Base-by-base conservation (phyloP, 2,113 vertebrate genomes). In the Antennarius striatus region DNA sequence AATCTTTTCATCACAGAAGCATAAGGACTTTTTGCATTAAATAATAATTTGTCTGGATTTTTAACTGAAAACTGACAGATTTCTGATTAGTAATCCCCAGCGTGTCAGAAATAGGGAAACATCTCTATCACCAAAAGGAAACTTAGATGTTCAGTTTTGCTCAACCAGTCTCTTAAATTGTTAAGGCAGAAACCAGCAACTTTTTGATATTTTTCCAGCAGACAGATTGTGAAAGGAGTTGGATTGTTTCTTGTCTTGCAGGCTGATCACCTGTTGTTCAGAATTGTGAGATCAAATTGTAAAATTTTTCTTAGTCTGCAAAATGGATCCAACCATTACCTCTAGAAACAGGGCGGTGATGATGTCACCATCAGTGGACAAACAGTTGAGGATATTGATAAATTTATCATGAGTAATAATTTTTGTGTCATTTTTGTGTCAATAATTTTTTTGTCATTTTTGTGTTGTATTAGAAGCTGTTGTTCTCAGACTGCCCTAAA, bases 401-500 rank as follows among this genome's bases (percentile, higher is more conserved):
- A 59, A 48, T 72, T 69, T 28, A 47, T 52, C 10, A 45, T 40
- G 52, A 71, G 16, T 39, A 29, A 54, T 14, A 4, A 56, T 28
- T 39, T n/a, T n/a, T n/a, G n/a, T 22, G 17, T 12, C 51, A 17
- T 30, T 54, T 54, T 32, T 7, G n/a, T 39, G 2, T 57, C n/a
- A n/a, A n/a, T n/a, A n/a, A n/a, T n/a, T n/a, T n/a, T n/a, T n/a
- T n/a, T 22, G 17, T 12, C 51, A 17, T 30, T 54, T 54, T 32
- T 7, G n/a, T 39, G 2, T 57, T 77, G 56, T 80, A 66, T 56
- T 70, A 29, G 39, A 58, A 69, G 46, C 61, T 46, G 39, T 67
- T 61, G 51, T 47, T n/a, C 36, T 73, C 60, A 42, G 30, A 68
- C 39, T 48, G 56, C 74, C 59, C 71, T 54, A 71, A 68, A 75